Evolutionary conservation across 2,113 vertebrate genomes (phyloP), one percentile per base, ranked within the genome.

Genomic region (Calyptommatus sinebrachiatus): DNA sequence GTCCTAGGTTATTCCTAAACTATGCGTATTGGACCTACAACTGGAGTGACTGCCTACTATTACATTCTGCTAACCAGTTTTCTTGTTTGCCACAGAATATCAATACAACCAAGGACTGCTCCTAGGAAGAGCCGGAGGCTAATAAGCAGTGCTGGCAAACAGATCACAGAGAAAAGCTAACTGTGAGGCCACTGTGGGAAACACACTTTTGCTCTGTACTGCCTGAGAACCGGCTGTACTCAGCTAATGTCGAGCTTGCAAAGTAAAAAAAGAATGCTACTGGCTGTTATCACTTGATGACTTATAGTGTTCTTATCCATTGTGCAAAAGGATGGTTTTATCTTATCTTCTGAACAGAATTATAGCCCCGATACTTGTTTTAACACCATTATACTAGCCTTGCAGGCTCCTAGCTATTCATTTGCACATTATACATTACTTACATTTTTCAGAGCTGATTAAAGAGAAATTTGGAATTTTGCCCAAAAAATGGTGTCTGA

Each of bases 341-440:
- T 20, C 62, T 61, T 81, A 9, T 45, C 80, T 67, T 67, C 69
- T 67, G 69, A 8, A 73, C 84, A 68, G 82, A 85, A 86, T 88
- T 88, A 78, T 60, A 57, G 66, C 48, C 7, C 22, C 61, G 18
- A 18, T 4, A 50, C 79, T 71, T 90, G 67, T 83, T 89, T 78
- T 24, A 88, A 88, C 85, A 80, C 75, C 66, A 4, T 84, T 87
- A 85, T 0, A 78, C 83, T 53, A 88, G 76, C 53, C 76, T 84
- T 86, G 73, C 79, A 83, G 85, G 73, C 66, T 48, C 62, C 68
- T 18, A 83, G 83, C 21, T 81, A 85, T 84, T 82, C 78, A 46
- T 87, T 91, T 88, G 45, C 86, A 83, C 83, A 88, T 89, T 81
- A 90, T 76, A 87, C 5, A 5, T 60, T 75, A 76, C 89, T 84